Base-by-base conservation (phyloP, 2,888 invertebrate species). In the Drosophila demipolita region DNA sequence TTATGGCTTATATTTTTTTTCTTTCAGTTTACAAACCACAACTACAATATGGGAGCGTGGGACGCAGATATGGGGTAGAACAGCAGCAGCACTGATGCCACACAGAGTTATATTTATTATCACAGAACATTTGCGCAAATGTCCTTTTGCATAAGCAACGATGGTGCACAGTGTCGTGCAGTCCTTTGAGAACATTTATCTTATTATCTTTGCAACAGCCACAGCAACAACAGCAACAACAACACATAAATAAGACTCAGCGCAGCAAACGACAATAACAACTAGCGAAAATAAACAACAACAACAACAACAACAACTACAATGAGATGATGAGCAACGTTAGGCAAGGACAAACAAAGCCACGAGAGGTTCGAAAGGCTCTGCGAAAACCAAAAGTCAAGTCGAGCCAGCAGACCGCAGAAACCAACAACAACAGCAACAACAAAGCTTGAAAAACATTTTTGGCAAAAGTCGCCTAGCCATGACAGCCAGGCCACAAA, bases 131-230 rank as follows among this genome's bases (percentile, higher is more conserved):
- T 87, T 87, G 83, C 79, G 81, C 88, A 87, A 87, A 89, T 89
- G 90, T 83, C 86, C 78, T 85, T 83, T 79, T 89, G 90, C 90
- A 89, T 82, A 89, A 89, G 86, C 85, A 89, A 87, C 89, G 87
- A 75, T 73, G 79, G 67, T 45, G 73, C 66, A 69, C 69, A 74
- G 64, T 86, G 88, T 86, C 81, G 84, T 86, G 82, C 87, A 81
- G 90, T 89, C 90, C 89, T 89, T 89, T 80, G 89, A 89, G 90
- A 85, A 89, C 89, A 89, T 89, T 89, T 89, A 89, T 89, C 89
- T 89, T 89, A 90, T 89, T 89, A 89, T 89, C 83, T 89, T 88
- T 89, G 82, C 84, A 87, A 82, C 78, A 87, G 75, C 82, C 71
- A 61, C 67, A 72, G 53, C 52, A 63, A 53, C 55, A 73, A 42